A percentile compares a stretch with the other conserved stretches of the same genome.
Evolutionary conservation across 1,140 invertebrate genomes (phyloP).

Genomic region (Gryon sp.): DNA sequence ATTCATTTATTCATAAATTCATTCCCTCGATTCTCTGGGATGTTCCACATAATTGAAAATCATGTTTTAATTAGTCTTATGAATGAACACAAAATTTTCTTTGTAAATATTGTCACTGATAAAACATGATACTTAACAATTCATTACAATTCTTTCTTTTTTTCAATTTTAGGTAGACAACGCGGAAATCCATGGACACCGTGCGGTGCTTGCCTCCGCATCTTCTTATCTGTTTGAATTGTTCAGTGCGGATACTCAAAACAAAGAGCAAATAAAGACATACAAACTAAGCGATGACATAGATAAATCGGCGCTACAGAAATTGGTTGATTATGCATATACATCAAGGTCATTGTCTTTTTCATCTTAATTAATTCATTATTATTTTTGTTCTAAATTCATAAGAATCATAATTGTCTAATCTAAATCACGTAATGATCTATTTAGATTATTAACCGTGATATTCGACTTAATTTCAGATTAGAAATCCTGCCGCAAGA

Average conservation of each 20-base stretch:
- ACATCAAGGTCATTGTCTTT: conserved; percentile 80
- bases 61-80: too few species aligned
- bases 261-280: conserved; percentile 78
- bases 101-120: too few species aligned
- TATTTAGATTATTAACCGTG: background rate
- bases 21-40: too few species aligned
- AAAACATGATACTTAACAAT: too few species aligned
- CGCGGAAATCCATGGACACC: conserved; percentile 87
- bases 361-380: background rate
- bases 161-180: conserved; percentile 81
- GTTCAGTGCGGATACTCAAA: conserved; percentile 83
- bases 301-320: conserved; percentile 84
- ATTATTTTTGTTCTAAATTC: too few species aligned
- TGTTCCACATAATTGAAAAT: too few species aligned
- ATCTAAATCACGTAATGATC: background rate
- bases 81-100: too few species aligned
- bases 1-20: too few species aligned
- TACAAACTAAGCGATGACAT: conserved; percentile 86
- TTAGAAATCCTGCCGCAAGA: conserved; percentile 81
- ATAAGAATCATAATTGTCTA: background rate
- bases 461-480: conserved; percentile 72
- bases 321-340: conserved; percentile 90
- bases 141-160: background rate
- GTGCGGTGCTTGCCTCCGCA: conserved; percentile 87
- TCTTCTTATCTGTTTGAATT: conserved; percentile 89